phyloP scores from a whole-genome alignment of 2,113 vertebrate species.

The Drymodes brunneopygia region DNA sequence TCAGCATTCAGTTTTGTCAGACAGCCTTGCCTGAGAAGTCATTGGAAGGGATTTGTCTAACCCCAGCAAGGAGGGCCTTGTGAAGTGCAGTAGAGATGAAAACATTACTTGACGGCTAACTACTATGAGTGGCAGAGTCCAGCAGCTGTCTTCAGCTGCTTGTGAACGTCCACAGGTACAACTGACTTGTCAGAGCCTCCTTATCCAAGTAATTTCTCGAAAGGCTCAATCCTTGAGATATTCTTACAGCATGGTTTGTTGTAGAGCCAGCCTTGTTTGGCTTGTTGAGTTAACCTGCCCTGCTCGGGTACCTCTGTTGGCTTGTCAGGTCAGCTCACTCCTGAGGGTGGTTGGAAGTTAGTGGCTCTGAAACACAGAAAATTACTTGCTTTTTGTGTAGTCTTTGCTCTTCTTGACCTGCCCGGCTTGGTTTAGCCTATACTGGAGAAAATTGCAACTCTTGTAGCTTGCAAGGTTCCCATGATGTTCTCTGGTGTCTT shows the following conservation, averaged over 20 bases:
- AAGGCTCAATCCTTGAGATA: background rate
- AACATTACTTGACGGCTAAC: background rate
- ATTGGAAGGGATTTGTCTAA: background rate
- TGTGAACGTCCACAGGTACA: background rate
- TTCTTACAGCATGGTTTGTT: background rate
- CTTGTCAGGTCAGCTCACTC: background rate
- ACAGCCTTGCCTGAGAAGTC: background rate
- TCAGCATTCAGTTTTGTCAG: background rate
- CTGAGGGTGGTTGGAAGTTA: background rate
- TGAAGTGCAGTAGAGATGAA: background rate
- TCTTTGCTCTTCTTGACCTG: background rate
- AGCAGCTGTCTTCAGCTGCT: background rate
- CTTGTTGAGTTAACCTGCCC: background rate
- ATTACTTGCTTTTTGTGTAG: background rate
- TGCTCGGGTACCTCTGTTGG: background rate
- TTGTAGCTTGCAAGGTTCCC: background rate
- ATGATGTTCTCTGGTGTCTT: background rate
- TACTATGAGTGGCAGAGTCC: background rate
- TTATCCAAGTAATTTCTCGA: background rate
- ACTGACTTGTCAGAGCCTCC: background rate
- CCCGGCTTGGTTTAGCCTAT: background rate
- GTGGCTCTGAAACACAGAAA: background rate
- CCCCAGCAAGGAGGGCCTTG: background rate
- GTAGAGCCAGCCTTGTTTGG: background rate
- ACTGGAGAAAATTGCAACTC: background rate